Evolutionary conservation across 2,888 invertebrate genomes (phyloP).

Genomic region (Caenorhabditis doughertyi): DNA sequence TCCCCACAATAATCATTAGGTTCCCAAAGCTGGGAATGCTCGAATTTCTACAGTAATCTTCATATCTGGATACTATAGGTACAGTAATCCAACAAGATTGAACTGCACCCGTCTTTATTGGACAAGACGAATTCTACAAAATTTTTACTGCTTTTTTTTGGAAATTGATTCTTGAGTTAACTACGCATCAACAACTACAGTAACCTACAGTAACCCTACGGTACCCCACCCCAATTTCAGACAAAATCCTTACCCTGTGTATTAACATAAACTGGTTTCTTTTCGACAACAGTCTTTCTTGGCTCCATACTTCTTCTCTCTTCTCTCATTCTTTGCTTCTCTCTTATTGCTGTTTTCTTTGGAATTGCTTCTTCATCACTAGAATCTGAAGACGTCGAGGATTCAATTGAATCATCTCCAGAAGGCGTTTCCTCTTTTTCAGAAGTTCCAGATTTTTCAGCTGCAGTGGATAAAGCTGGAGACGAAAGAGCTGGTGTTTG

Average conservation of each 20-base stretch:
- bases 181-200: too few relatives aligned
- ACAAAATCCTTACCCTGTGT: slow-evolving; percentile 29
- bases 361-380: slow-evolving; percentile 48
- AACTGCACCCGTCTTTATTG: too few relatives aligned
- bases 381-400: slow-evolving; percentile 14
- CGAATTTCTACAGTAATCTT: too few relatives aligned
- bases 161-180: too few relatives aligned
- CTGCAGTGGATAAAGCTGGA: neutral
- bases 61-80: too few relatives aligned
- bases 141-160: too few relatives aligned
- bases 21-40: too few relatives aligned
- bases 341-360: slow-evolving; percentile 19
- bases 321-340: slow-evolving; percentile 47
- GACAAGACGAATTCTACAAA: too few relatives aligned
- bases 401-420: slow-evolving; percentile 9
- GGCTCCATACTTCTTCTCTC: slow-evolving; percentile 26
- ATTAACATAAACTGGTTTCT: slow-evolving; percentile 47
- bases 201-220: neutral
- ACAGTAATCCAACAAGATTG: too few relatives aligned
- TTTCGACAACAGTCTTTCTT: slow-evolving; percentile 27
- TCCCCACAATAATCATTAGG: too few relatives aligned
- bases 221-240: too few relatives aligned
- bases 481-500: neutral
- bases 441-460: slow-evolving; percentile 1
- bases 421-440: neutral